phyloP scores from a whole-genome alignment of 2,888 invertebrate species.

The Scaptomyza cyrtandrae region DNA sequence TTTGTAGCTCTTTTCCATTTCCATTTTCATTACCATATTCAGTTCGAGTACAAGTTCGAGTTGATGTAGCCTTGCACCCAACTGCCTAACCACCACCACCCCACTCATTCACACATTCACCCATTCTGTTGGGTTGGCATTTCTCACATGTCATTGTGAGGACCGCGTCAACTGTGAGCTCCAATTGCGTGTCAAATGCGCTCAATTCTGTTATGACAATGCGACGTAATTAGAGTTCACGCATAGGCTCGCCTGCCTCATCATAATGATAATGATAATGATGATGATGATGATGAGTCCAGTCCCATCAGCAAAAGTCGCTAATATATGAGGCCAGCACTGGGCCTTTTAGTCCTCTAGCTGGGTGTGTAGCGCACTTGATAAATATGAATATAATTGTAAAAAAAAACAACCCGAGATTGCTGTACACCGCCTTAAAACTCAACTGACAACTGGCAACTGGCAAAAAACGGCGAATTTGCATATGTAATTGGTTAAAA shows the following conservation, averaged over 20 bases:
- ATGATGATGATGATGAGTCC: constrained; percentile 9
- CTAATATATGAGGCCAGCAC: constrained; percentile 60
- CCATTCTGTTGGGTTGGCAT: too few relatives aligned
- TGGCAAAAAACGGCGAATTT: constrained; percentile 39
- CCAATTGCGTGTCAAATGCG: constrained; percentile 80
- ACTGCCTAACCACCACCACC: constrained; percentile 1
- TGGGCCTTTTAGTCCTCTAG: constrained; percentile 21
- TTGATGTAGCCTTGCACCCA: constrained; percentile 42
- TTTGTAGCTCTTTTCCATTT: constrained; percentile 10
- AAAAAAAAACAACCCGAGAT: constrained; percentile 62
- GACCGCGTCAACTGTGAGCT: constrained; percentile 48
- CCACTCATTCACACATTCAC: too few relatives aligned
- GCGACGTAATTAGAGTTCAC: constrained; percentile 78
- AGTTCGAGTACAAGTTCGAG: constrained; percentile 43
- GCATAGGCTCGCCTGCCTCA: constrained; percentile 68
- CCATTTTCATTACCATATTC: constrained; percentile 39
- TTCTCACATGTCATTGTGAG: constrained; percentile 76
- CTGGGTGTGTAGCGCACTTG: constrained; percentile 74
- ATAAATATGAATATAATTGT: constrained; percentile 80
- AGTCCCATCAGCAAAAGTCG: constrained; percentile 36
- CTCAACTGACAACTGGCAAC: constrained; percentile 28
- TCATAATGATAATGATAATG: constrained; percentile 29
- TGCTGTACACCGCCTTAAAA: constrained; percentile 34
- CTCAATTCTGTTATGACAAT: constrained; percentile 79
- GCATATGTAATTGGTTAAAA: constrained; percentile 25